phyloP scores from a whole-genome alignment of 2,113 vertebrate genomes.

The Rhodinocichla rosea region DNA sequence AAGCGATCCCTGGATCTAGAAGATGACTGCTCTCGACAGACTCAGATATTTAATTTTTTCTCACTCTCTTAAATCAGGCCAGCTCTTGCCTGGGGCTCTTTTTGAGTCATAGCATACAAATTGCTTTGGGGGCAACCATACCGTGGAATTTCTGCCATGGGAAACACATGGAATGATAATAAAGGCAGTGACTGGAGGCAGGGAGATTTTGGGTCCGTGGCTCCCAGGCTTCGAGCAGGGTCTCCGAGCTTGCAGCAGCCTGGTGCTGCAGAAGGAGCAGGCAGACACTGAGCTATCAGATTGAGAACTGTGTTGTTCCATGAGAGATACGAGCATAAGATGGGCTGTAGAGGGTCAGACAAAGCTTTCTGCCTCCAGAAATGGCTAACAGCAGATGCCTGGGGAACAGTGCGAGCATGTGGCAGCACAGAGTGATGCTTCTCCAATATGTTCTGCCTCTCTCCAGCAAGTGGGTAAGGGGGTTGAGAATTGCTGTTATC shows the following conservation, averaged over 20 bases:
- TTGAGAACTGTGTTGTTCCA: not conserved
- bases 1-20: constrained; percentile 14
- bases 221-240: not conserved
- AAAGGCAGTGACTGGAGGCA: not conserved
- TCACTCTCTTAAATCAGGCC: constrained; percentile 28
- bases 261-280: not conserved
- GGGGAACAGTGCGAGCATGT: not conserved
- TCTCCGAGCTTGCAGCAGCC: not conserved
- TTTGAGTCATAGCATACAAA: constrained; percentile 8
- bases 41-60: constrained; percentile 8
- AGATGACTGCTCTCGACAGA: not conserved
- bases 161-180: not conserved
- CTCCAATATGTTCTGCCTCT: not conserved
- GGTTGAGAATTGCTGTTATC: not conserved
- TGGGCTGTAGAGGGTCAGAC: constrained; percentile 21
- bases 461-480: not conserved
- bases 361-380: not conserved
- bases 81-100: constrained; percentile 22
- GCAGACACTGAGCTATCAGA: not conserved
- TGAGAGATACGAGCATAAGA: not conserved
- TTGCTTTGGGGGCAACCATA: not conserved
- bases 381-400: constrained; percentile 22
- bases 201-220: not conserved
- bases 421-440: not conserved
- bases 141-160: not conserved